Evolutionary conservation across 1,140 invertebrate genomes (phyloP).

Genomic region (Bombus affinis): DNA sequence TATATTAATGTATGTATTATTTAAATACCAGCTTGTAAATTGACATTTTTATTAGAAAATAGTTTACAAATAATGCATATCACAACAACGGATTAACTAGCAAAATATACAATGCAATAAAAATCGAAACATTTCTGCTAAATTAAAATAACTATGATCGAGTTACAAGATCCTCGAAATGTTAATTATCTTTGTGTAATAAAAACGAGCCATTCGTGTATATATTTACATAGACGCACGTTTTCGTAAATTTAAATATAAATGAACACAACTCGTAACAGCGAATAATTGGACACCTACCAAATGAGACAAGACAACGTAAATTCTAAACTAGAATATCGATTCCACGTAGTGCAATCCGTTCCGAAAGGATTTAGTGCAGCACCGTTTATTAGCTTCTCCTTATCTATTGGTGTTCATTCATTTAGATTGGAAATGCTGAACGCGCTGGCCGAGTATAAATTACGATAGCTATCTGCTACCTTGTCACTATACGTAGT

Average conservation of each 20-base stretch:
- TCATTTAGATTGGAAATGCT: constrained; percentile 55
- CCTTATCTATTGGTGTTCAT: constrained; percentile 54
- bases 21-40: too few relatives aligned
- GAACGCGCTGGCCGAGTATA: constrained; percentile 41
- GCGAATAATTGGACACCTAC: neutral
- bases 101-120: neutral
- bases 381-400: constrained; percentile 48
- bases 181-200: neutral
- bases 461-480: constrained; percentile 52
- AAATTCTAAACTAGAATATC: constrained; percentile 19
- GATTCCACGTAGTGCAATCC: constrained; percentile 20
- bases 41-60: too few relatives aligned
- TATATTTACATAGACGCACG: neutral
- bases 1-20: too few relatives aligned
- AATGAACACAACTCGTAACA: neutral
- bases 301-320: constrained; percentile 1
- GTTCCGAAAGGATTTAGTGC: constrained; percentile 40
- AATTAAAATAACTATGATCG: neutral
- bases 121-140: neutral
- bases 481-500: constrained; percentile 39
- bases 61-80: too few relatives aligned
- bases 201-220: neutral
- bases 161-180: too few relatives aligned
- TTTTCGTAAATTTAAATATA: neutral
- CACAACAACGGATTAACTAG: neutral